Base-by-base conservation (phyloP, 2,113 vertebrate genomes). In the Pungitius pungitius region DNA sequence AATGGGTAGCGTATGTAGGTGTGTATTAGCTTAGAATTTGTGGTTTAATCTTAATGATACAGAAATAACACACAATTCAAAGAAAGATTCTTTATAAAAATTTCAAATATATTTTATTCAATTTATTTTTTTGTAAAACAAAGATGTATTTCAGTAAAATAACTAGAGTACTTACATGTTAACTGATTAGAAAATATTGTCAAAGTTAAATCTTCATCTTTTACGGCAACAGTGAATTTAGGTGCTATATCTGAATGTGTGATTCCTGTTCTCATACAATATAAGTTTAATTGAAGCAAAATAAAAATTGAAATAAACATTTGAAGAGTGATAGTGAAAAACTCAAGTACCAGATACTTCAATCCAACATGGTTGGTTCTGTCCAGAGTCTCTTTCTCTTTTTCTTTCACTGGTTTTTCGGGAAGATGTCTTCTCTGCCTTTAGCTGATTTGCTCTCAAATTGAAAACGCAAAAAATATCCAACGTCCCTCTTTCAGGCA, bases 91-190 rank as follows among this genome's bases (percentile, higher is more conserved):
- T 82, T 83, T 80, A 89, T 91, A 88, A 91, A 90, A 91, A 89
- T 91, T 83, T 91, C 77, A 92, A 91, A 88, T 92, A 92, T 90
- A 89, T 88, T 93, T 92, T 85, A 91, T 93, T 92, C 51, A 88
- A 86, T 90, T 85, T 85, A 75, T 85, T 90, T 87, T 82, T 74
- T 85, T 84, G 70, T 66, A 88, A 91, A 87, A 91, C 83, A 91
- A 86, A 84, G 49, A 75, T 71, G 74, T 83, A 90, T 90, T 88
- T 89, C 80, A 87, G 81, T 88, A 93, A 87, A 75, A 90, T 56
- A 87, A 82, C 90, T 92, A 54, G 22, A 54, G 22, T 54, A 91
- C 84, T 86, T 85, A 87, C 86, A 87, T 81, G 80, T 91, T 89
- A 85, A 89, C 64, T 90, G 80, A 88, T 90, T 88, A 88, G 80